phyloP scores from a whole-genome alignment of 2,797 vertebrate genomes.

The Basileuterus tristriatus region DNA sequence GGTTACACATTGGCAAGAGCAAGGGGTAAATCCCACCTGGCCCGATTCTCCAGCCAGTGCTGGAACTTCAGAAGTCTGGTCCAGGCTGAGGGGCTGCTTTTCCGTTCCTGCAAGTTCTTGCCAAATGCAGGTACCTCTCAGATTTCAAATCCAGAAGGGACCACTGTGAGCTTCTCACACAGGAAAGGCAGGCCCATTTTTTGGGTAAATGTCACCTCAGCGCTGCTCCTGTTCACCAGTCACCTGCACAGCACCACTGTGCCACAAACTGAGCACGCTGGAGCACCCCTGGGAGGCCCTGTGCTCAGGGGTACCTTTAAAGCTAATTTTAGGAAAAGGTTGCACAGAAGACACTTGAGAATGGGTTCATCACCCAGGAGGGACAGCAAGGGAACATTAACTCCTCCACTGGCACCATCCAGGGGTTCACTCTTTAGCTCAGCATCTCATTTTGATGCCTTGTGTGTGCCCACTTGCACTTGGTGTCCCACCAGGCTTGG shows the following conservation, averaged over 20 bases:
- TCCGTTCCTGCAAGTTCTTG: neutral
- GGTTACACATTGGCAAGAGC: conserved; percentile 33
- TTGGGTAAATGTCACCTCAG: neutral
- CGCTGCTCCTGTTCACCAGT: neutral
- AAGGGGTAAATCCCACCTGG: conserved; percentile 38
- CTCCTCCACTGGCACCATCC: neutral
- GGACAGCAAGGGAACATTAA: neutral
- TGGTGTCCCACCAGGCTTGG: neutral
- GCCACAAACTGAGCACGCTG: accelerated
- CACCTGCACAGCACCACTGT: neutral
- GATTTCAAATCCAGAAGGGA: neutral
- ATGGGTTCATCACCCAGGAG: neutral
- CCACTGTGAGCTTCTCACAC: neutral
- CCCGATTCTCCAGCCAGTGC: neutral
- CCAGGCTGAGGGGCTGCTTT: neutral
- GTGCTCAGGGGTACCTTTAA: neutral
- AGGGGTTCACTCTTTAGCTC: neutral
- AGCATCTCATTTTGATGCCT: neutral
- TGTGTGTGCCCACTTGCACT: neutral
- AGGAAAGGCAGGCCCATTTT: neutral
- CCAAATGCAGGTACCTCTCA: neutral
- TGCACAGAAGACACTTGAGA: neutral
- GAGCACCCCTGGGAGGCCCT: neutral
- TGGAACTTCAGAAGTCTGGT: conserved; percentile 15
- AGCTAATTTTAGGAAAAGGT: neutral